Percentiles rank a stretch among this genome's conserved stretches.
phyloP scores from a whole-genome alignment of 2,888 invertebrate genomes.

The Scaptomyza reducta region DNA sequence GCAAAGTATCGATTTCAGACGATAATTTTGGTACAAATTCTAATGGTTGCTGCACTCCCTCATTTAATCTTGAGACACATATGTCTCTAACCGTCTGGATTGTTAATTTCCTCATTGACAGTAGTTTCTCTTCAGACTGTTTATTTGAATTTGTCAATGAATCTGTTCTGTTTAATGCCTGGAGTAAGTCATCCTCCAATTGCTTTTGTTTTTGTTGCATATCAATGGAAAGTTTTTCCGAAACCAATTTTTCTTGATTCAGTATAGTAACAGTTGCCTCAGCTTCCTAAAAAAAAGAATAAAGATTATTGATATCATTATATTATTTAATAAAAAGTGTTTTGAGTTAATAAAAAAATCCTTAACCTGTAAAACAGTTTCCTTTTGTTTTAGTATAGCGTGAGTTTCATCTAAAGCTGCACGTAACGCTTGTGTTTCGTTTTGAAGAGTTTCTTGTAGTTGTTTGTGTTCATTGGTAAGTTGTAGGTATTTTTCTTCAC shows the following conservation, averaged over 20 bases:
- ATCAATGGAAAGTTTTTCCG: constrained; percentile 17
- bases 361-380: constrained; percentile 47
- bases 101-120: constrained; percentile 43
- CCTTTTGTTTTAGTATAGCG: constrained; percentile 38
- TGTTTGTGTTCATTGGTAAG: constrained; percentile 41
- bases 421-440: constrained; percentile 25
- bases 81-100: constrained; percentile 58
- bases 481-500: constrained; percentile 45
- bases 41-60: constrained; percentile 51
- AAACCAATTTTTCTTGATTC: constrained; percentile 30
- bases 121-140: constrained; percentile 35
- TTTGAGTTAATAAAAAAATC: neutral
- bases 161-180: constrained; percentile 30
- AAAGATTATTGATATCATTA: too few relatives aligned
- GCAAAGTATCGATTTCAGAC: constrained; percentile 52
- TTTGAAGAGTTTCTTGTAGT: constrained; percentile 25
- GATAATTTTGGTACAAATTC: constrained; percentile 61
- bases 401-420: constrained; percentile 29
- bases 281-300: constrained; percentile 7
- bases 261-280: constrained; percentile 22
- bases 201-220: constrained; percentile 24
- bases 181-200: constrained; percentile 33
- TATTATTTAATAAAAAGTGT: neutral
- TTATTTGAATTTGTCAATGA: constrained; percentile 34
- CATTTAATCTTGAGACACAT: constrained; percentile 58